Conservation (phyloP, 2,113 vertebrate genomes). For the Epinephelus cyanopodus region DNA sequence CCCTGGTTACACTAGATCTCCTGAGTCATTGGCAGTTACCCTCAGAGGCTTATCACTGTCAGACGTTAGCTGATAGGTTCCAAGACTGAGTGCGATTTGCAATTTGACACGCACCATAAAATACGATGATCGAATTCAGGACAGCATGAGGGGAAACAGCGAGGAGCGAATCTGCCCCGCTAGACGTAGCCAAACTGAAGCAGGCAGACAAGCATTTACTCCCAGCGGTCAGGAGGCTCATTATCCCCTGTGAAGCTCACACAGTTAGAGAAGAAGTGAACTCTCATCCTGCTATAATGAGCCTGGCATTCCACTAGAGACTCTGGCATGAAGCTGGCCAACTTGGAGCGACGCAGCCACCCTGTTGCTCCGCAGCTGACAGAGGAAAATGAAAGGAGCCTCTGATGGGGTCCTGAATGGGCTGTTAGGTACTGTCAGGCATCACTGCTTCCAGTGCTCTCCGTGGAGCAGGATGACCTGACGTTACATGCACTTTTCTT, state of each 20-base stretch:
- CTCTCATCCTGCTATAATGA: constrained; percentile 67
- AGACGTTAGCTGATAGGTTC: no score
- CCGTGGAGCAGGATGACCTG: constrained; percentile 15
- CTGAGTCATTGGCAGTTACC: no score
- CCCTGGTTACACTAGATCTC: no score
- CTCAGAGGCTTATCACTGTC: no score
- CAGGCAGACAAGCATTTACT: constrained; percentile 54
- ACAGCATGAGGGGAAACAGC: constrained; percentile 14
- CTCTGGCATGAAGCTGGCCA: constrained; percentile 29
- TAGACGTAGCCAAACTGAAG: constrained; percentile 19
- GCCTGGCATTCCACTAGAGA: constrained; percentile 56
- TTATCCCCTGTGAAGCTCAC: constrained; percentile 65
- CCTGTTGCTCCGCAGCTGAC: constrained; percentile 55
- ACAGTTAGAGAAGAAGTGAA: constrained; percentile 58
- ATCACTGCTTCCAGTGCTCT: constrained; percentile 11
- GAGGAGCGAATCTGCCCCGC: constrained; percentile 15
- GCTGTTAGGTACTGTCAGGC: constrained; percentile 41
- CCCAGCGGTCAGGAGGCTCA: constrained; percentile 61
- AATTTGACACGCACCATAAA: not conserved
- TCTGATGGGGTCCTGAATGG: constrained; percentile 45
- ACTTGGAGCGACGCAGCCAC: constrained; percentile 44
- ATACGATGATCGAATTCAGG: constrained; percentile 1
- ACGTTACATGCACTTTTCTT: constrained; percentile 6
- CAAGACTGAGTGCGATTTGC: no score
- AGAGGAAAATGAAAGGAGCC: constrained; percentile 42